Evolutionary conservation across 1,140 invertebrate species (phyloP).

Genomic region (Dysdera silvatica): DNA sequence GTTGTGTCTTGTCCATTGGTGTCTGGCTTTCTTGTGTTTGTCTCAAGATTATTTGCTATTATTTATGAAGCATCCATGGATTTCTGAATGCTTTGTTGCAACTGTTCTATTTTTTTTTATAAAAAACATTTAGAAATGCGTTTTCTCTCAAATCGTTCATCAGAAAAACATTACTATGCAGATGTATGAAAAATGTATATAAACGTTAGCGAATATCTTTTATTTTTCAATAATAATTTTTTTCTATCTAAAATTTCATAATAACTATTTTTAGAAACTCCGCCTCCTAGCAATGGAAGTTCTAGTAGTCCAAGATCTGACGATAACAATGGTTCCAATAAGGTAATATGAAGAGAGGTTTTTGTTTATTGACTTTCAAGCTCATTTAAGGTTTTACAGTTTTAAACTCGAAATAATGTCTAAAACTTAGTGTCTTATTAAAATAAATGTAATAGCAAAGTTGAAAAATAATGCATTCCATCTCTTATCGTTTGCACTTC

Average conservation of each 20-base stretch:
- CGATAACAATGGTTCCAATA: slow-evolving; percentile 20
- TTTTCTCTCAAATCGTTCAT: too few species aligned
- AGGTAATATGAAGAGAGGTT: slow-evolving; percentile 10
- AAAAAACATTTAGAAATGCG: too few species aligned
- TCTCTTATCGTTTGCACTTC: not conserved
- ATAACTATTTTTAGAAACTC: slow-evolving; percentile 19
- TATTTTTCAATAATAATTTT: too few species aligned
- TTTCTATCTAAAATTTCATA: too few species aligned
- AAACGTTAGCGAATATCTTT: too few species aligned
- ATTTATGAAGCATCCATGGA: too few species aligned
- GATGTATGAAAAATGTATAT: too few species aligned
- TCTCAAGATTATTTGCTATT: too few species aligned
- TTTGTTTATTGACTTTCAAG: not conserved
- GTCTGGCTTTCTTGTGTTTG: too few species aligned
- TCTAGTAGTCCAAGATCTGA: slow-evolving; percentile 19
- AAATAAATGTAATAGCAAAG: not conserved
- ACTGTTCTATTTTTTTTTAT: not conserved
- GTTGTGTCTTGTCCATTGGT: too few species aligned
- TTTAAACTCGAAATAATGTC: not conserved
- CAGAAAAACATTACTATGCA: too few species aligned
- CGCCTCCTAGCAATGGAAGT: slow-evolving; percentile 20
- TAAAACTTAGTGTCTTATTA: not conserved
- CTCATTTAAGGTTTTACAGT: not conserved
- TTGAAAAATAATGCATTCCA: not conserved
- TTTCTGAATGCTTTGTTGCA: too few species aligned